phyloP scores from a whole-genome alignment of 2,797 vertebrate genomes.

The Masticophis lateralis region DNA sequence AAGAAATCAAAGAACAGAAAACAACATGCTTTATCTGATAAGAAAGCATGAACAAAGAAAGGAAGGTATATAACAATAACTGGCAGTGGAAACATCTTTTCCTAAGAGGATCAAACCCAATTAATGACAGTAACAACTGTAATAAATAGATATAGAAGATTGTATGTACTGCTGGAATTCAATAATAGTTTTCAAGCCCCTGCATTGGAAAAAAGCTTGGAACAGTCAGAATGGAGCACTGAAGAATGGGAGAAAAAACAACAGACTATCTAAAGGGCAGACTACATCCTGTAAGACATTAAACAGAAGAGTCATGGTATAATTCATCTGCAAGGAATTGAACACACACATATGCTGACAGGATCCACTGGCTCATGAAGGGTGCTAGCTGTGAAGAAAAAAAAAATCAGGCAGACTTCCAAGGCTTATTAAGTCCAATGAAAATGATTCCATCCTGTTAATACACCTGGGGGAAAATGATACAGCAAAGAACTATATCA shows the following conservation, averaged over 20 bases:
- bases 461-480: neutral
- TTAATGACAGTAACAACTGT: neutral
- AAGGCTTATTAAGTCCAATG: neutral
- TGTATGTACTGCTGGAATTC: neutral
- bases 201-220: neutral
- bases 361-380: neutral
- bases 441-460: neutral
- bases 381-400: neutral
- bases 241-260: neutral
- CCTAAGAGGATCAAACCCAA: neutral
- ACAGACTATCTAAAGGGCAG: neutral
- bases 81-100: neutral
- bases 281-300: neutral
- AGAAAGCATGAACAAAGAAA: neutral
- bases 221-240: neutral
- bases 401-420: neutral
- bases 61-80: neutral
- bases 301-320: neutral
- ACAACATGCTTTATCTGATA: neutral
- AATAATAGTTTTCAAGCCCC: neutral
- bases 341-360: neutral
- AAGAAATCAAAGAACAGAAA: neutral
- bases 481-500: neutral
- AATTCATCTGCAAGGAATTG: neutral
- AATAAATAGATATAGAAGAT: neutral